These are phyloP conservation scores for Apostichopus californicus DNA, from an alignment of 35 echinoderm and acorn worm species.

Conservation along the genomic window DNA sequence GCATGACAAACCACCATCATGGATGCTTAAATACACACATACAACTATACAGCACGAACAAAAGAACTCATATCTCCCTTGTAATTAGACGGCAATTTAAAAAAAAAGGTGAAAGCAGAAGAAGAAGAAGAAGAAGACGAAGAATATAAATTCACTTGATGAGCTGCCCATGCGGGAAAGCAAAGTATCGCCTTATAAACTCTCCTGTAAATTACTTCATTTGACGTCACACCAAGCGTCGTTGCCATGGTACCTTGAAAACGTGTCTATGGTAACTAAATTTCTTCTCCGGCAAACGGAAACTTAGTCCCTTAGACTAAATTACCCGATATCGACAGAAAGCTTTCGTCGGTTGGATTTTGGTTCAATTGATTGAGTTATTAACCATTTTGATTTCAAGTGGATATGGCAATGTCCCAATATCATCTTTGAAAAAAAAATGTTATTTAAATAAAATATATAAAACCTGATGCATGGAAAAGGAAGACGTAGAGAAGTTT, in stretches of 20 bases:
- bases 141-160: background rate
- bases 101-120: background rate
- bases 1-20: background rate
- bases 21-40: background rate
- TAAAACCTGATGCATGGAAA: too few relatives aligned
- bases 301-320: slow-evolving; percentile 20
- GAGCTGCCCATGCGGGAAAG: slow-evolving; percentile 25
- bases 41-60: too few relatives aligned
- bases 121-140: background rate
- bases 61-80: background rate
- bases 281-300: slow-evolving; percentile 43
- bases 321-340: slow-evolving; percentile 28
- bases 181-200: slow-evolving; percentile 21
- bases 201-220: slow-evolving; percentile 8
- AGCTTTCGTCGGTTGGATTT: background rate
- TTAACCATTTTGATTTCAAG: background rate
- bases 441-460: background rate
- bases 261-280: slow-evolving; percentile 47
- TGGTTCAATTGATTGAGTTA: background rate
- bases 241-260: slow-evolving; percentile 29
- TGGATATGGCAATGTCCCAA: background rate
- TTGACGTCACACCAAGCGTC: slow-evolving; percentile 40
- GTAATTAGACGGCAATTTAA: slow-evolving; percentile 4
- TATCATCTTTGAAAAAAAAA: background rate
- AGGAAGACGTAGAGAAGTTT: background rate